phyloP scores from a whole-genome alignment of 2,797 vertebrate genomes.

The Tympanoctomys barrerae region DNA sequence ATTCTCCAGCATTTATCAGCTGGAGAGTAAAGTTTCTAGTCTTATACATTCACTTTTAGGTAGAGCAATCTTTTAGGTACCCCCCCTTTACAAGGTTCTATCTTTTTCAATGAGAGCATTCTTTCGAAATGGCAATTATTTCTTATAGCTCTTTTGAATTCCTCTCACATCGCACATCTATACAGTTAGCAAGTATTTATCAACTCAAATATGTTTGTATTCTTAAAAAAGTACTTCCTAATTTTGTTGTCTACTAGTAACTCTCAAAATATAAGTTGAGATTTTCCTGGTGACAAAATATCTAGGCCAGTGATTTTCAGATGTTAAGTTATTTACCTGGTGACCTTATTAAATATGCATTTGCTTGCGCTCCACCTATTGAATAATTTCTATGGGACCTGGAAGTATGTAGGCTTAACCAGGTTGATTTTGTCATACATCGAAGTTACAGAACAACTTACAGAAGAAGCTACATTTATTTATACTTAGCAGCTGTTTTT shows the following conservation, averaged over 20 bases:
- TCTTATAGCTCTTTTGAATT: constrained; percentile 32
- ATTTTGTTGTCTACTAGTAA: constrained; percentile 49
- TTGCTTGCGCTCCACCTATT: constrained; percentile 3
- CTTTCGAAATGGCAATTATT: constrained; percentile 3
- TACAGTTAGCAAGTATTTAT: not conserved
- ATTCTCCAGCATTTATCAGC: not conserved
- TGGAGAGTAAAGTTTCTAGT: not conserved
- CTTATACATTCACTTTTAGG: not conserved
- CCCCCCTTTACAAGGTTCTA: not conserved
- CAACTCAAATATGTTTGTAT: not conserved
- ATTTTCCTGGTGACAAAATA: constrained; percentile 14
- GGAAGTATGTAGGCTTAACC: constrained; percentile 13
- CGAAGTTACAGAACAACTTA: not conserved
- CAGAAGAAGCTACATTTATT: constrained; percentile 27
- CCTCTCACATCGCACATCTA: not conserved
- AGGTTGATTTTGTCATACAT: constrained; percentile 38
- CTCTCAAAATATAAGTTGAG: constrained; percentile 41
- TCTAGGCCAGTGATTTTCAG: constrained; percentile 49
- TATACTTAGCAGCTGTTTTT: not conserved
- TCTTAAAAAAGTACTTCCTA: not conserved
- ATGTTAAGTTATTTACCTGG: constrained; percentile 27
- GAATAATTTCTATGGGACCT: constrained; percentile 15
- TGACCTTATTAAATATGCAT: not conserved
- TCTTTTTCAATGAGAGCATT: constrained; percentile 17
- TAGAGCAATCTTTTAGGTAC: constrained; percentile 4